A percentile compares a stretch with the other conserved stretches of the same genome.
Conservation (phyloP, 2,888 invertebrate genomes). For the Ptychoptera albimana region DNA sequence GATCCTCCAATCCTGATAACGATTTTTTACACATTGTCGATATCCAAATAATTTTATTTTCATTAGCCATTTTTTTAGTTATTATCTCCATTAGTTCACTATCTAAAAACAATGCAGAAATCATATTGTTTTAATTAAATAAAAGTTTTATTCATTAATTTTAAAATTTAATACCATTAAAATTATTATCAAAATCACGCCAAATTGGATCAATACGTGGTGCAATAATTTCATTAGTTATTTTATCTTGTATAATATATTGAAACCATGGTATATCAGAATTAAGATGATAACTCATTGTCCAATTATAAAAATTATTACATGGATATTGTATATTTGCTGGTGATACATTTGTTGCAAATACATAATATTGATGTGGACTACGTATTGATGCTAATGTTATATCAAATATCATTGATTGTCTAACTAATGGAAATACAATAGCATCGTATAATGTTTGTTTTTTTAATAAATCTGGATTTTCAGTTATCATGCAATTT, state of each 20-base stretch:
- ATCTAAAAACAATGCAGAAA: not conserved
- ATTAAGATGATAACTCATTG: slow-evolving; percentile 6
- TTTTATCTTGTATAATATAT: not conserved
- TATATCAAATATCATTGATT: not conserved
- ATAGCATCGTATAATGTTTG: slow-evolving; percentile 7
- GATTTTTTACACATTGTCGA: too few species aligned
- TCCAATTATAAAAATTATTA: slow-evolving; percentile 8
- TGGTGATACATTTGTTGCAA: slow-evolving; percentile 3
- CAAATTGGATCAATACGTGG: not conserved
- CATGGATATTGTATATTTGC: not conserved
- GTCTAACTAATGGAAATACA: slow-evolving; percentile 3
- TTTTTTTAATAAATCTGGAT: too few species aligned
- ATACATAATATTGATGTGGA: slow-evolving; percentile 7
- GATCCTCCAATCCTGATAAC: slow-evolving; percentile 24
- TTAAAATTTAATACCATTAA: too few species aligned
- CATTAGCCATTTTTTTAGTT: too few species aligned
- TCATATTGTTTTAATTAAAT: too few species aligned
- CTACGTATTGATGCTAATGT: slow-evolving; percentile 1
- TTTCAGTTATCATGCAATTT: too few species aligned
- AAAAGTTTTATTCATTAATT: too few species aligned
- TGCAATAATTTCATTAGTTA: not conserved
- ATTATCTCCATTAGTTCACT: not conserved
- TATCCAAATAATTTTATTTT: too few species aligned
- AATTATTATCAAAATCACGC: not conserved
- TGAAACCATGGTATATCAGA: slow-evolving; percentile 3